phyloP scores from a whole-genome alignment of 2,113 vertebrate species.

The Microcebus lehilahytsara region DNA sequence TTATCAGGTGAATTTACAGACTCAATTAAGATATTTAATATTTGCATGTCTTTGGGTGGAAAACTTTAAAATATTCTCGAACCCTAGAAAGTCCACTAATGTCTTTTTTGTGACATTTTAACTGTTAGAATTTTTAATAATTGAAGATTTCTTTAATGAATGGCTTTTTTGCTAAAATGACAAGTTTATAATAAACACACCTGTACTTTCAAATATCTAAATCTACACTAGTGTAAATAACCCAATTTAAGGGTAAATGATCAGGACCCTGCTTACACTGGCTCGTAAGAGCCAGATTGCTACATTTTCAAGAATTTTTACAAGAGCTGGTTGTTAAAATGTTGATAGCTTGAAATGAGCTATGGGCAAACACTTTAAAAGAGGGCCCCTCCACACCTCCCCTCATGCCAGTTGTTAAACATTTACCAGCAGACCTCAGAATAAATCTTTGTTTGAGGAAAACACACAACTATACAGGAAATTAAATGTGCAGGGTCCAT shows the following conservation, averaged over 20 bases:
- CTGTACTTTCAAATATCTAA: not conserved
- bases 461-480: not conserved
- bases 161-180: not conserved
- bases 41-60: not conserved
- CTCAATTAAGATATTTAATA: not conserved
- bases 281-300: not conserved
- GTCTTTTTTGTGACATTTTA: not conserved
- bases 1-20: not conserved
- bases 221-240: not conserved
- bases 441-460: not conserved
- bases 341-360: not conserved
- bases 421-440: not conserved
- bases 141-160: not conserved
- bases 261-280: not conserved
- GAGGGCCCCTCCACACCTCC: fast-evolving
- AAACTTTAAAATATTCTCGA: not conserved
- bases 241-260: not conserved
- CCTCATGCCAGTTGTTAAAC: fast-evolving
- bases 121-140: not conserved
- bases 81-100: not conserved
- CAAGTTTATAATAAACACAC: not conserved
- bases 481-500: not conserved
- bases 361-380: not conserved
- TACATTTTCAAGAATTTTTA: not conserved
- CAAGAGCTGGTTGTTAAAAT: not conserved